Evolutionary conservation across 2,888 invertebrate species (phyloP).

Genomic region (Steinernema scapterisci): DNA sequence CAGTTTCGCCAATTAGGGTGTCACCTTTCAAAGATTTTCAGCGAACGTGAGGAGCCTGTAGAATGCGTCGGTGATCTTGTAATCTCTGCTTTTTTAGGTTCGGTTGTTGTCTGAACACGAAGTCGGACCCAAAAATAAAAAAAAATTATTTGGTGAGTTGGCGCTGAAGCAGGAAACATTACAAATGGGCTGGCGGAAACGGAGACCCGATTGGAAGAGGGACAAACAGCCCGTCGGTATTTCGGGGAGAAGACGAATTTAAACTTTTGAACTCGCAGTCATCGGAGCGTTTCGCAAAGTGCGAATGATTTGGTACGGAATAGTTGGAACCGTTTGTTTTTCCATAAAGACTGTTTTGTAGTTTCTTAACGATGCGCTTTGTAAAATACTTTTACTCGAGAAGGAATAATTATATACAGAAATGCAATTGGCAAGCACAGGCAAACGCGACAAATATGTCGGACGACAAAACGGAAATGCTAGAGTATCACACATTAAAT

Average conservation of each 20-base stretch:
- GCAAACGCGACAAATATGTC: neutral
- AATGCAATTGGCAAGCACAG: constrained; percentile 3
- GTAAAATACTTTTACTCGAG: neutral
- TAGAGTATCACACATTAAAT: neutral
- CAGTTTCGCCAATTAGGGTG: neutral
- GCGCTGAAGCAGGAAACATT: neutral
- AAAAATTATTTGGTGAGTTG: neutral
- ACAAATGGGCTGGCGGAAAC: too few species aligned
- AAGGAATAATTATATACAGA: constrained; percentile 11
- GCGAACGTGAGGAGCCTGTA: neutral
- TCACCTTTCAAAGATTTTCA: neutral
- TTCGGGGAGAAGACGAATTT: too few species aligned
- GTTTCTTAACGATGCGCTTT: too few species aligned
- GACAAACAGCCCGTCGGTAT: too few species aligned
- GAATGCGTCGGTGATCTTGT: neutral
- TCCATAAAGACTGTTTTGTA: too few species aligned
- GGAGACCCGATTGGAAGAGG: too few species aligned
- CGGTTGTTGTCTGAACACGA: neutral
- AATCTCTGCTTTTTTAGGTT: constrained; percentile 2
- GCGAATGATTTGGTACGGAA: too few species aligned
- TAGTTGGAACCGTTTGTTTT: too few species aligned
- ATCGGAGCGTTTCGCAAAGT: too few species aligned
- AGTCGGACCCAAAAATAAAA: too few species aligned
- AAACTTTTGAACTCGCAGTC: too few species aligned
- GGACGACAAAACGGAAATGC: neutral